Evolutionary conservation across 2,797 vertebrate genomes (phyloP).

Genomic region (Sebastes oblongus): DNA sequence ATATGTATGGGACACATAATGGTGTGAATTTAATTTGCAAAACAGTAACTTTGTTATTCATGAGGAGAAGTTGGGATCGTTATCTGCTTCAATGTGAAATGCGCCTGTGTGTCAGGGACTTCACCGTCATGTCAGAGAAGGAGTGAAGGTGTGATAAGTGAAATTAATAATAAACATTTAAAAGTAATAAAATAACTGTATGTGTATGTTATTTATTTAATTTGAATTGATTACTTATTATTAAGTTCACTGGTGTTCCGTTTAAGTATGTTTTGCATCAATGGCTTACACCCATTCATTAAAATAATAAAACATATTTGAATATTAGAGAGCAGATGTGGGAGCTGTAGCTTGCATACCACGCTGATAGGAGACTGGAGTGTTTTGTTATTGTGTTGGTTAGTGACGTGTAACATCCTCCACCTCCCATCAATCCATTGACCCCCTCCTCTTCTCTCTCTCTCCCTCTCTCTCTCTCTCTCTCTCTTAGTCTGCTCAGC

Average conservation of each 20-base stretch:
- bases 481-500: slow-evolving; percentile 32
- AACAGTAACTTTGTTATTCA: slow-evolving; percentile 64
- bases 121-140: slow-evolving; percentile 6
- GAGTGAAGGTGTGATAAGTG: neutral
- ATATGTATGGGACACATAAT: slow-evolving; percentile 61
- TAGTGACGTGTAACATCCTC: slow-evolving; percentile 75
- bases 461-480: slow-evolving; percentile 34
- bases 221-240: neutral
- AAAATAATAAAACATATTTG: neutral
- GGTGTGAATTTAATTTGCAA: slow-evolving; percentile 71
- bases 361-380: slow-evolving; percentile 53
- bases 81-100: slow-evolving; percentile 36
- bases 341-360: slow-evolving; percentile 16
- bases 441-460: slow-evolving; percentile 19
- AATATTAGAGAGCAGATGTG: neutral
- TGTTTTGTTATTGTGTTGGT: slow-evolving; percentile 78
- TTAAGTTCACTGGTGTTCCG: neutral
- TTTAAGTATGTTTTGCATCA: neutral
- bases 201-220: neutral
- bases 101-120: neutral
- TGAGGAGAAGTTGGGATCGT: slow-evolving; percentile 23
- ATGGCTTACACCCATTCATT: neutral
- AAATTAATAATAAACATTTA: neutral
- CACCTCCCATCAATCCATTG: slow-evolving; percentile 48
- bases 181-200: neutral